Percentiles rank a stretch among this genome's conserved stretches.
phyloP scores from a whole-genome alignment of 2,888 invertebrate species.

The Drosophila neutralis region DNA sequence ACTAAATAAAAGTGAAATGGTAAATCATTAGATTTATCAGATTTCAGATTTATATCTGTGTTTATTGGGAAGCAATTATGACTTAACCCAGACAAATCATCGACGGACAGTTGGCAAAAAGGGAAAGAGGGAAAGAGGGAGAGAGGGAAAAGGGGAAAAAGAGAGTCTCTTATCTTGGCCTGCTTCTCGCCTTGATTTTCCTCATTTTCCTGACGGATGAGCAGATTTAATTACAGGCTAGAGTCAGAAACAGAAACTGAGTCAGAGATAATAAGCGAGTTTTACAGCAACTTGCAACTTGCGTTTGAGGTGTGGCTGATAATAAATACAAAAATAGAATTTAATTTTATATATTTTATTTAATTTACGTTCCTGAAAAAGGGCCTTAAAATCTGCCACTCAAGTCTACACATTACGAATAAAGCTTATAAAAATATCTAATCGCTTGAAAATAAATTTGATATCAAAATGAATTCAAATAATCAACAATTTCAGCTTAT shows the following conservation, averaged over 20 bases:
- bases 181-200: not conserved
- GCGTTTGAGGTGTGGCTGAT: not conserved
- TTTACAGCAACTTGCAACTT: not conserved
- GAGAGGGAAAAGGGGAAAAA: not conserved
- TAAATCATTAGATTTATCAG: not conserved
- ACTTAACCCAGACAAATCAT: not conserved
- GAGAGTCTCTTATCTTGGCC: constrained; percentile 1
- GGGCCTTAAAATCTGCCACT: not conserved
- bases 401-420: not conserved
- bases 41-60: not conserved
- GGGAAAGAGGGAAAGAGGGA: not conserved
- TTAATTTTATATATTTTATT: not conserved
- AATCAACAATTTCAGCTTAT: not conserved
- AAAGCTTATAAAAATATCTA: not conserved
- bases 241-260: not conserved
- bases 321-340: not conserved
- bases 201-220: not conserved
- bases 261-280: not conserved
- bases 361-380: not conserved
- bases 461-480: not conserved
- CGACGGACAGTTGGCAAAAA: not conserved
- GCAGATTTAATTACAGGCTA: constrained; percentile 4
- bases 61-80: not conserved
- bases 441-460: not conserved
- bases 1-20: not conserved